These are phyloP conservation scores for Mastigias papua DNA, from an alignment of 30 jellyfish, hydroid and myxozoan species.

Conservation along the genomic window DNA sequence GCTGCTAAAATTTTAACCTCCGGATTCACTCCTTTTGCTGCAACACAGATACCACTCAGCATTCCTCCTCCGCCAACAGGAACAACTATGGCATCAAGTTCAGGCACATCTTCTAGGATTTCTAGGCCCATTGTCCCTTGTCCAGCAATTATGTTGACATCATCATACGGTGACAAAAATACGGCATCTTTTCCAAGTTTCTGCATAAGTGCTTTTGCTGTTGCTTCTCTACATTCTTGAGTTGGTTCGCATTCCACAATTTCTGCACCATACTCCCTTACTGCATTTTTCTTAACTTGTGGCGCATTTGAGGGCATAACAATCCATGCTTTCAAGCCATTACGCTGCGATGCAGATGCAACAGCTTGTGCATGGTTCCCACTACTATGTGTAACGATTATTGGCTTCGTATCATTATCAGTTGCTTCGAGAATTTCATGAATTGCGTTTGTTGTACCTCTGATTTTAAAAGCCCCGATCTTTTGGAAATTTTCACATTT, in stretches of 20 bases:
- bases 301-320: constrained; percentile 89
- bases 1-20: constrained; percentile 73
- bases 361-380: constrained; percentile 87
- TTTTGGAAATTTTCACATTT: constrained; percentile 80
- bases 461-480: constrained; percentile 78
- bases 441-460: constrained; percentile 82
- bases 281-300: constrained; percentile 60
- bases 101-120: constrained; percentile 74
- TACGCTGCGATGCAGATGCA: constrained; percentile 64
- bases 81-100: constrained; percentile 77
- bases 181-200: constrained; percentile 36
- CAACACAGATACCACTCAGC: constrained; percentile 78
- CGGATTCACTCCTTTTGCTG: constrained; percentile 77
- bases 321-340: constrained; percentile 41
- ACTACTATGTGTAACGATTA: constrained; percentile 70
- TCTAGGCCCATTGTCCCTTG: constrained; percentile 81
- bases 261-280: constrained; percentile 64
- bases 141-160: constrained; percentile 68
- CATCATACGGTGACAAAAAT: constrained; percentile 49
- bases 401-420: constrained; percentile 1
- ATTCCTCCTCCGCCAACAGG: constrained; percentile 83
- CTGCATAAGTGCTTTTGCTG: background rate
- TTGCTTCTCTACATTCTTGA: constrained; percentile 62
- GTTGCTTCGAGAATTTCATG: background rate
- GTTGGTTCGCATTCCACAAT: constrained; percentile 69